A percentile compares a stretch with the other conserved stretches of the same genome.
Conservation (phyloP, 2,113 vertebrate genomes). For the Suncus etruscus region DNA sequence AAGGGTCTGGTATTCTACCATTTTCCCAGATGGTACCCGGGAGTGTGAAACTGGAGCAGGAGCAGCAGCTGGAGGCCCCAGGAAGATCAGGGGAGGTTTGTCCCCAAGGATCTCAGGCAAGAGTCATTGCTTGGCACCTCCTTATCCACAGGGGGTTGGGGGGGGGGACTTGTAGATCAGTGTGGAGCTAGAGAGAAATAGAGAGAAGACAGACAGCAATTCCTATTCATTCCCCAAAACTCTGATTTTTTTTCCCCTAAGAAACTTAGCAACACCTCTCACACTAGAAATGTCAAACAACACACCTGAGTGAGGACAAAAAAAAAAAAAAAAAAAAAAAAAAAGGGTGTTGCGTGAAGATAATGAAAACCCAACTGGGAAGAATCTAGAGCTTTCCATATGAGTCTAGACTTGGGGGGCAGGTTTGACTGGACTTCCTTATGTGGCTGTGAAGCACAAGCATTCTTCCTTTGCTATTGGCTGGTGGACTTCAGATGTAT, state of each 20-base stretch:
- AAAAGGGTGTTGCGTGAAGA: not conserved
- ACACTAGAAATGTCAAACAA: constrained; percentile 26
- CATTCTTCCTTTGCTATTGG: too few species aligned
- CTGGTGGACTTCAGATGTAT: too few species aligned
- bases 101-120: not conserved
- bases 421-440: constrained; percentile 15
- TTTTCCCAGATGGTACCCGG: not conserved
- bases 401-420: constrained; percentile 23
- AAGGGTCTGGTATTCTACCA: not conserved
- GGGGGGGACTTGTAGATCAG: too few species aligned
- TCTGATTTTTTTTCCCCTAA: not conserved
- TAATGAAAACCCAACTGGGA: not conserved
- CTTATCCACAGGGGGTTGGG: too few species aligned
- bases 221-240: too few species aligned
- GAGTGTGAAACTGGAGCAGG: not conserved
- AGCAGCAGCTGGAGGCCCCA: not conserved
- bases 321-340: not conserved
- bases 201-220: too few species aligned
- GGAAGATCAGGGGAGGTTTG: not conserved
- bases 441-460: too few species aligned
- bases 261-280: constrained; percentile 18
- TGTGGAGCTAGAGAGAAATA: too few species aligned
- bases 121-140: too few species aligned
- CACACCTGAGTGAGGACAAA: not conserved
- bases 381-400: constrained; percentile 39